Evolutionary conservation across 2,113 vertebrate species (phyloP), one percentile per base, ranked within the genome.

Genomic region (Cariama cristata): DNA sequence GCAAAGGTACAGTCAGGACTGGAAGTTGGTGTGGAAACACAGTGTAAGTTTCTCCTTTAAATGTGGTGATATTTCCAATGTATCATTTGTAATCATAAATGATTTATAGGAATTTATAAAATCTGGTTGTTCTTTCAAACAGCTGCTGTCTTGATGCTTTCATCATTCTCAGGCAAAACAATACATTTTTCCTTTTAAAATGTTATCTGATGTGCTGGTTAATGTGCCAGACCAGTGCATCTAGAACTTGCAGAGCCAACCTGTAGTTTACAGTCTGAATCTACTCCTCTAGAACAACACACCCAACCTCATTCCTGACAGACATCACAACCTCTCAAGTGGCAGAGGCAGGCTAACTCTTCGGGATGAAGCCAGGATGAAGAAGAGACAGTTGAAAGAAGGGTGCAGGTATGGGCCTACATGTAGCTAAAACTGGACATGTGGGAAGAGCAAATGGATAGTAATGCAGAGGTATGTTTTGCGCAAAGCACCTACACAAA

Each of bases 31-130:
- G 40, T 59, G 56, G 63, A 58, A 73, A 11, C 63, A 27, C 33
- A 16, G 69, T 23, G 14, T 22, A 49, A 53, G 8, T 42, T 56
- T 8, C 20, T 71, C 40, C 53, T 79, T 93, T 24, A 28, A 72
- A 42, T 0, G 5, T 5, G 30, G 14, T 40, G 53, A 2, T 30
- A 33, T 42, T 84, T 40, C 40, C 8, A 40, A 2, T 1, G 4
- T n/a, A 59, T 42, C 8, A 12, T 79, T 87, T 79, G 35, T 24
- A 38, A 10, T 56, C 35, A 8, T 44, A 50, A 60, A 13, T 62
- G 14, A 69, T 79, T 79, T 64, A 6, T 17, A 66, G 32, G 13
- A 7, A 23, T n/a, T 77, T 59, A n/a, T 73, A 42, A 53, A 50
- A 71, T 33, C 12, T 20, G 13, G 28, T 14, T 59, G 59, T 52